Evolutionary conservation across 2,797 vertebrate genomes (phyloP).

Genomic region (Etheostoma perlongum): DNA sequence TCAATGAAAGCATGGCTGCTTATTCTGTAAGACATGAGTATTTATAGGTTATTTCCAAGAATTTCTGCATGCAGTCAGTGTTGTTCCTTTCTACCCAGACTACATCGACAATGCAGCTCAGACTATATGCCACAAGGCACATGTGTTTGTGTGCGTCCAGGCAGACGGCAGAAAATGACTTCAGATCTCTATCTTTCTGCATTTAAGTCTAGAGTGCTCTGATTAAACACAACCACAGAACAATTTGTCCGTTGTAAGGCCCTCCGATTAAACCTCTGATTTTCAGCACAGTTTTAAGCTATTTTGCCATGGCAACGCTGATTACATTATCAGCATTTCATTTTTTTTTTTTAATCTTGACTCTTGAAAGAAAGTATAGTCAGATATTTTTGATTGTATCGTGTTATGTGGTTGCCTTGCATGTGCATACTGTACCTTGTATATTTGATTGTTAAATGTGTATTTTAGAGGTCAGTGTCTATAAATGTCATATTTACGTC

Average conservation of each 20-base stretch:
- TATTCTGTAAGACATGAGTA: conserved; percentile 25
- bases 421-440: not conserved
- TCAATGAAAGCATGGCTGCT: conserved; percentile 20
- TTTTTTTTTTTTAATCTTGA: conserved; percentile 28
- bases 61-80: conserved; percentile 44
- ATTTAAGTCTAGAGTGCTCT: conserved; percentile 80
- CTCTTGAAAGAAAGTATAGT: conserved; percentile 12
- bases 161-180: conserved; percentile 86
- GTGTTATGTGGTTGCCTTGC: conserved; percentile 5
- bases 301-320: conserved; percentile 76
- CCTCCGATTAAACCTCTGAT: conserved; percentile 77
- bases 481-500: conserved; percentile 56
- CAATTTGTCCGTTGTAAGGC: conserved; percentile 77
- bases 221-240: conserved; percentile 83
- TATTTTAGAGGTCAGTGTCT: conserved; percentile 25
- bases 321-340: conserved; percentile 73
- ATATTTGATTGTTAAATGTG: conserved; percentile 7
- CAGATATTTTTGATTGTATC: conserved; percentile 12
- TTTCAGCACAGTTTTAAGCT: conserved; percentile 75
- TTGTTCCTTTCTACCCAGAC: conserved; percentile 51
- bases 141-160: conserved; percentile 81
- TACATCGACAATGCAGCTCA: conserved; percentile 54
- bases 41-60: conserved; percentile 52
- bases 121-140: conserved; percentile 77
- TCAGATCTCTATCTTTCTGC: conserved; percentile 81